Base-by-base conservation (phyloP, 2,113 vertebrate species). In the Actenoides hombroni region DNA sequence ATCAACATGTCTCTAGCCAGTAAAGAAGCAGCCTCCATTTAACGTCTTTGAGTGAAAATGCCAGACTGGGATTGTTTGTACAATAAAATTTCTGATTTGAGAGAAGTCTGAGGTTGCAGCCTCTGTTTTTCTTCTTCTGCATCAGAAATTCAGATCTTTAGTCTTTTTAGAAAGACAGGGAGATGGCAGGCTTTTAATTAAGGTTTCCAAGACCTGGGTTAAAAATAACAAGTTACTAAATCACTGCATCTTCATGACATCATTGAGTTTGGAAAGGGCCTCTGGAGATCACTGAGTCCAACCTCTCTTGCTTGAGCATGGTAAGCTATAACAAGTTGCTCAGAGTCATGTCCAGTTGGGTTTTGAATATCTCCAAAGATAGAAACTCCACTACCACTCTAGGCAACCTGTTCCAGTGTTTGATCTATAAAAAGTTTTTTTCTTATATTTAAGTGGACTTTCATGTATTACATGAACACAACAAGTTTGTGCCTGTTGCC, bases 221-320 rank as follows among this genome's bases (percentile, higher is more conserved):
- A 40, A 59, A 81, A 69, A 46, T 63, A 42, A 9, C 12, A 29
- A 69, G 24, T 64, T 24, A 57, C 28, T 51, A 57, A 49, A 8
- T 51, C 26, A 56, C 2, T 6, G 61, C 5, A 11, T 90, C 17
- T 76, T 70, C 75, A 85, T 13, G 51, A 7, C 21, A 51, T n/a
- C 5, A 6, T 18, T 64, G 15, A 12, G 8, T 5, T 31, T 53
- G 42, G n/a, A 64, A 57, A 44, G 19, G 8, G 11, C 37, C 71
- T 59, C 24, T 53, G 37, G 33, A 51, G 64, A 39, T 12, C 2
- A 1, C 4, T 0, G 0, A 35, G 8, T 78, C 24, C 28, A 83
- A 5, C 20, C 10, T 83, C 18, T 16, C 19, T 28, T 61, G 5
- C 8, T 5, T 19, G 28, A 65, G 23, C 33, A 37, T 11, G 31